Evolutionary conservation across 2,888 invertebrate species (phyloP).

Genomic region (Adineta ricciae): DNA sequence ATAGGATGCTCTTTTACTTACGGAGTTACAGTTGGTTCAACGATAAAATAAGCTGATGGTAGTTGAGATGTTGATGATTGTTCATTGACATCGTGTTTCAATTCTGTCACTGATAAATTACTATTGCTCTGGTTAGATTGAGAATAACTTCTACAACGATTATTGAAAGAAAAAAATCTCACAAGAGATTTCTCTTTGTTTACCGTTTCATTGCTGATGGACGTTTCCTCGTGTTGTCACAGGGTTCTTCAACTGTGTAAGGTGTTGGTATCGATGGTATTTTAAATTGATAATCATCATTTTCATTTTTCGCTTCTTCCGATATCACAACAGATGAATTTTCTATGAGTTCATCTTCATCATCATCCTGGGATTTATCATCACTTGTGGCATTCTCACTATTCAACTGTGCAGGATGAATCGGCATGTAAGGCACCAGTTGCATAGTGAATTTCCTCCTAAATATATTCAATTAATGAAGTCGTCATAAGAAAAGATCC

Average conservation of each 20-base stretch:
- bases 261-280: background rate
- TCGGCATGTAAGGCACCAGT: background rate
- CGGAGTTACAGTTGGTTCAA: background rate
- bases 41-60: background rate
- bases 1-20: no score
- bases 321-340: background rate
- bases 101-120: background rate
- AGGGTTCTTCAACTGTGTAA: constrained; percentile 4
- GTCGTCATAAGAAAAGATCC: no score
- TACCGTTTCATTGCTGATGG: background rate
- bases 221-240: background rate
- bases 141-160: background rate
- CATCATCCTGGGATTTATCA: no score
- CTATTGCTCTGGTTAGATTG: background rate
- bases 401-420: background rate
- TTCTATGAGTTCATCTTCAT: background rate
- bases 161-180: no score
- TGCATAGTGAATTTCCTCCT: background rate
- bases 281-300: background rate
- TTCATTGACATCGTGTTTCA: background rate
- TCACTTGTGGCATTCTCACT: background rate
- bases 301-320: background rate
- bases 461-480: no score
- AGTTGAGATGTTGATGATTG: background rate
- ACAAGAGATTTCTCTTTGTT: no score